Conservation (phyloP, 2,888 invertebrate genomes). For the Pantelozetes paolii region DNA sequence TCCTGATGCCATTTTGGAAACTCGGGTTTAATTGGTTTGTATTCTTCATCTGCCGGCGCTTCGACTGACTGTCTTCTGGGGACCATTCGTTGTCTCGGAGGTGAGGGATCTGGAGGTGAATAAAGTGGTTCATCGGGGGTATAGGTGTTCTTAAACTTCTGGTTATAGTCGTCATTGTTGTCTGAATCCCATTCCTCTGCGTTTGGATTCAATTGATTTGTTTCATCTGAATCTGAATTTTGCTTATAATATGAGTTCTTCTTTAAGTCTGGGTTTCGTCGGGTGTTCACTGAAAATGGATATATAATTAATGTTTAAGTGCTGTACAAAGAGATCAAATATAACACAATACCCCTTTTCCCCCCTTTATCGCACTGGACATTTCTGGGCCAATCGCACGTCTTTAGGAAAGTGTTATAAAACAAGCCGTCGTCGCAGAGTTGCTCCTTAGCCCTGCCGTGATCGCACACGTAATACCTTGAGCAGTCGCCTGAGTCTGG, state of each 20-base stretch:
- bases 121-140: no score
- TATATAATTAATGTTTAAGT: no score
- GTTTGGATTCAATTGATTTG: not conserved
- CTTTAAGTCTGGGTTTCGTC: not conserved
- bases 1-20: no score
- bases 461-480: not conserved
- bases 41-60: no score
- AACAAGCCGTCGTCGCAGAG: not conserved
- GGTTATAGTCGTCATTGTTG: no score
- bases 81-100: no score
- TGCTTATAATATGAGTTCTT: not conserved
- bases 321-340: no score
- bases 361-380: constrained; percentile 9
- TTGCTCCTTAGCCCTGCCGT: not conserved
- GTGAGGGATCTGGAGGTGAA: no score
- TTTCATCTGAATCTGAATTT: not conserved
- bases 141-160: no score
- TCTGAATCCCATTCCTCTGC: not conserved
- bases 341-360: not conserved
- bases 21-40: no score
- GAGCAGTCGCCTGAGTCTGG: not conserved
- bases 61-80: no score
- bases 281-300: not conserved
- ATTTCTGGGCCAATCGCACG: constrained; percentile 22
- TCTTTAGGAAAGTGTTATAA: not conserved